Conservation (phyloP, 2,888 invertebrate genomes). For the Epinotia bilunana region DNA sequence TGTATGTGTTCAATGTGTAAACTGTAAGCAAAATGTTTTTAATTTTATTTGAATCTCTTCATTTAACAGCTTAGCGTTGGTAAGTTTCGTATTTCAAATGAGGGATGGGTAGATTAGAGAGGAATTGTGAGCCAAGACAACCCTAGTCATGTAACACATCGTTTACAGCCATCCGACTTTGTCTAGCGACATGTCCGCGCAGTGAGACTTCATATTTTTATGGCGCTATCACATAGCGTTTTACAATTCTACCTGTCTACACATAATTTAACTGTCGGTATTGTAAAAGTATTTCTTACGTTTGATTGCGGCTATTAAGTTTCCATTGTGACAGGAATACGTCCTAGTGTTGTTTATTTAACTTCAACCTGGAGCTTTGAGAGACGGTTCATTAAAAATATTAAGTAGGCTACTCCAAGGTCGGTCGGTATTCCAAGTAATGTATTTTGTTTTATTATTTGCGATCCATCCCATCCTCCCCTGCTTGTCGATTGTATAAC, state of each 20-base stretch:
- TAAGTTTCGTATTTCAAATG: background rate
- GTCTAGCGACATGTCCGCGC: slow-evolving; percentile 72
- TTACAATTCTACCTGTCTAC: slow-evolving; percentile 69
- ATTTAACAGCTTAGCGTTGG: background rate
- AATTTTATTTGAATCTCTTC: too few relatives aligned
- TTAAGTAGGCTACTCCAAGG: background rate
- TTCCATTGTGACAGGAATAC: slow-evolving; percentile 55
- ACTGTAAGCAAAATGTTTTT: too few relatives aligned
- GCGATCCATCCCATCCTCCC: background rate
- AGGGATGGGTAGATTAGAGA: slow-evolving; percentile 10
- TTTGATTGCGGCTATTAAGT: slow-evolving; percentile 43
- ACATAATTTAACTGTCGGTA: slow-evolving; percentile 71
- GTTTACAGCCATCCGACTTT: slow-evolving; percentile 60
- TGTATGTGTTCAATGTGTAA: background rate
- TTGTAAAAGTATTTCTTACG: slow-evolving; percentile 67
- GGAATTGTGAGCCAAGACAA: slow-evolving; percentile 16
- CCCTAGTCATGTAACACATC: slow-evolving; percentile 51
- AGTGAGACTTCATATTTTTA: slow-evolving; percentile 78
- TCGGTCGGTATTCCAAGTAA: background rate
- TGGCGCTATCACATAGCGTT: slow-evolving; percentile 63
- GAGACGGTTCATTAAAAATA: background rate
- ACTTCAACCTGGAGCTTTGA: background rate
- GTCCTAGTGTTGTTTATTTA: slow-evolving; percentile 23
- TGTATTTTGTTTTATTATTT: background rate
- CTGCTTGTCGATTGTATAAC: too few relatives aligned